Evolutionary conservation across 2,113 vertebrate genomes (phyloP).

Genomic region (Chionodraco myersi): DNA sequence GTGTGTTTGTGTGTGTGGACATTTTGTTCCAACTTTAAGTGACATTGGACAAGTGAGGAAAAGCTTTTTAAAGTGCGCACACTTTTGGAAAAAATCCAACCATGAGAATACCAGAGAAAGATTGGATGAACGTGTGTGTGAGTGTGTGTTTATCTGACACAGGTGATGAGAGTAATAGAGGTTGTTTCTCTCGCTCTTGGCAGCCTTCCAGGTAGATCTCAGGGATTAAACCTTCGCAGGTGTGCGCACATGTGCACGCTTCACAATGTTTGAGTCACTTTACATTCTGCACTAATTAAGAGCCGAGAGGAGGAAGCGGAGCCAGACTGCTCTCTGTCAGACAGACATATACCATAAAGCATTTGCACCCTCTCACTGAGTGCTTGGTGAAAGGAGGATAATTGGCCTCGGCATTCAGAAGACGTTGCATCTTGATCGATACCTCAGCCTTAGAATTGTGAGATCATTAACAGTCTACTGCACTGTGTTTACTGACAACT

Average conservation of each 20-base stretch:
- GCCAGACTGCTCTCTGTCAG: background rate
- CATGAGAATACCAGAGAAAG: background rate
- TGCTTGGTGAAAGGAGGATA: conserved; percentile 15
- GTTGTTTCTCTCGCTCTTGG: conserved; percentile 1
- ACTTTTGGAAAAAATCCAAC: conserved; percentile 1
- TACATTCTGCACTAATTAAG: conserved; percentile 47
- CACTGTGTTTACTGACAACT: background rate
- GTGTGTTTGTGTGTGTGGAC: background rate
- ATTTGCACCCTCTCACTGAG: background rate
- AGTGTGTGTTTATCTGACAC: background rate
- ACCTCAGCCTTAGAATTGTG: conserved; percentile 2
- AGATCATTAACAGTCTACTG: conserved; percentile 1
- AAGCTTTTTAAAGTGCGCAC: conserved; percentile 16
- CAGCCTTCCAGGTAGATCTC: conserved; percentile 21
- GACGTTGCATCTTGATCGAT: conserved; percentile 19
- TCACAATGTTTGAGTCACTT: conserved; percentile 19
- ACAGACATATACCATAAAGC: background rate
- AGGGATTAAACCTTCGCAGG: conserved; percentile 13
- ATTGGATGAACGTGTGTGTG: background rate
- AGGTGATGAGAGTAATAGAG: conserved; percentile 17
- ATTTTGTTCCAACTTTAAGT: conserved; percentile 17
- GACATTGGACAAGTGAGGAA: background rate
- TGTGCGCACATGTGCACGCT: conserved; percentile 1
- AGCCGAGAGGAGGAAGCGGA: conserved; percentile 6
- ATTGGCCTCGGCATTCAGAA: conserved; percentile 32